phyloP scores from a whole-genome alignment of 2,113 vertebrate species.

The Cryptoleucopteryx plumbea region DNA sequence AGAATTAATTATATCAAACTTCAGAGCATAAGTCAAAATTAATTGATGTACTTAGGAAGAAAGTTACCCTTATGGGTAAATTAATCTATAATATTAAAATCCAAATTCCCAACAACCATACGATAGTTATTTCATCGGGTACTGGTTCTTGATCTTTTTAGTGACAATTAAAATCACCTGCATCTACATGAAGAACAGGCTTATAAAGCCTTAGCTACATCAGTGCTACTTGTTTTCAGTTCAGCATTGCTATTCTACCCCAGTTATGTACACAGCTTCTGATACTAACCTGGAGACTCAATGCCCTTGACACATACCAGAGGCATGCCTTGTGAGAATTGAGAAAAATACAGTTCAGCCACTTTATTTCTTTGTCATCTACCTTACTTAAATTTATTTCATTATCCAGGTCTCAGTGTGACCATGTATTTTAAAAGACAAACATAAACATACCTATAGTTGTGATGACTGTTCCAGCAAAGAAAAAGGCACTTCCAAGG shows the following conservation, averaged over 20 bases:
- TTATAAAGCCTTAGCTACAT: neutral
- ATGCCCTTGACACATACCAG: neutral
- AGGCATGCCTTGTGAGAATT: neutral
- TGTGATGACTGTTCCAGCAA: constrained; percentile 97
- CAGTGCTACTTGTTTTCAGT: neutral
- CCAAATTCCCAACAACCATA: neutral
- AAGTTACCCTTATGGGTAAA: neutral
- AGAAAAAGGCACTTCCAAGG: constrained; percentile 96
- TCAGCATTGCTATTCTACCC: neutral
- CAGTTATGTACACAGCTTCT: neutral
- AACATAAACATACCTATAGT: constrained; percentile 85
- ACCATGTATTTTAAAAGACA: neutral
- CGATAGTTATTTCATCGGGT: neutral
- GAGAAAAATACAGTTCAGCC: neutral
- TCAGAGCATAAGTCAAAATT: neutral
- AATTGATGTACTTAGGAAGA: neutral
- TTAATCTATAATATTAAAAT: neutral
- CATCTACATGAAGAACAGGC: neutral
- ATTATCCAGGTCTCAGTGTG: neutral
- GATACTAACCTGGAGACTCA: neutral
- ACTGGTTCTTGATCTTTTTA: neutral
- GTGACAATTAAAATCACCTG: neutral
- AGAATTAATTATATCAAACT: neutral
- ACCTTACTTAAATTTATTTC: neutral
- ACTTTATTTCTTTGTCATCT: neutral